phyloP scores from a whole-genome alignment of 2,888 invertebrate genomes.

The Bombylius discolor region DNA sequence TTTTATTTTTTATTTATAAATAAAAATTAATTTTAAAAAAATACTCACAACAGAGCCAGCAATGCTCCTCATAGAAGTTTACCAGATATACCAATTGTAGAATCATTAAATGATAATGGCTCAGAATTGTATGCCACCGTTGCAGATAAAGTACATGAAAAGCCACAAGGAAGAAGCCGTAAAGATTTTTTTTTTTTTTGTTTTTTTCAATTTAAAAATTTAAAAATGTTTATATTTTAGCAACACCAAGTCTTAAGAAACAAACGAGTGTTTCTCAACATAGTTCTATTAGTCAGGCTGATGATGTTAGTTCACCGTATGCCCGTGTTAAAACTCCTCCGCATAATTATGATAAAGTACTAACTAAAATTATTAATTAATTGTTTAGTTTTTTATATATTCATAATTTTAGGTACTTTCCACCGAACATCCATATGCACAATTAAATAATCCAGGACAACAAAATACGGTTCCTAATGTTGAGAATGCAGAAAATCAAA shows the following conservation, averaged over 20 bases:
- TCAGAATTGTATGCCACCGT: constrained; percentile 81
- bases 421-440: constrained; percentile 36
- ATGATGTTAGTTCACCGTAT: constrained; percentile 49
- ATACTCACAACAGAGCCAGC: constrained; percentile 25
- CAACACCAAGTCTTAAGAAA: constrained; percentile 32
- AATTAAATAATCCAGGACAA: constrained; percentile 30
- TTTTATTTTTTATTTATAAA: too few species aligned
- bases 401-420: constrained; percentile 23
- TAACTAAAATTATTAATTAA: background rate
- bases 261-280: constrained; percentile 46
- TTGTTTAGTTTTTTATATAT: background rate
- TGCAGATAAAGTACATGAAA: constrained; percentile 42
- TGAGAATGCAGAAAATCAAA: constrained; percentile 1
- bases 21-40: too few species aligned
- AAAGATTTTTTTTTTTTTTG: constrained; percentile 10
- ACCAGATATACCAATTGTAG: constrained; percentile 69
- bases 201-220: background rate
- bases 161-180: constrained; percentile 32
- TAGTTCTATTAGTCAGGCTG: constrained; percentile 44
- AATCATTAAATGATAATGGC: constrained; percentile 58
- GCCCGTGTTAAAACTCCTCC: constrained; percentile 51
- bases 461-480: background rate
- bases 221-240: constrained; percentile 16
- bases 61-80: constrained; percentile 57
- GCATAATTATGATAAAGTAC: constrained; percentile 48